Evolutionary conservation across 2,113 vertebrate species (phyloP).

Genomic region (Silurus glanis): DNA sequence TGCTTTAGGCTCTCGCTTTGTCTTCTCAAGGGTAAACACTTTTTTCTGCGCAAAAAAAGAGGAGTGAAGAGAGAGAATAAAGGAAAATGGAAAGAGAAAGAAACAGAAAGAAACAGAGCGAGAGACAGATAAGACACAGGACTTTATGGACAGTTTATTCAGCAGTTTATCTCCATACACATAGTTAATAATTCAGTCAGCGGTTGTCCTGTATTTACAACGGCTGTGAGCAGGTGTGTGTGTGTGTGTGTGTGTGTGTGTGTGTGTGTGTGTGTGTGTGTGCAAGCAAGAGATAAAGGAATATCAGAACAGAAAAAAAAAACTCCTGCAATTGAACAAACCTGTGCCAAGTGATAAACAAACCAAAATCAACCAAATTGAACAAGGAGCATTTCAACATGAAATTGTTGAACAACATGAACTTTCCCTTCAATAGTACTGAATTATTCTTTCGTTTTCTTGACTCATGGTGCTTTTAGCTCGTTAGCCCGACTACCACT

Average conservation of each 20-base stretch:
- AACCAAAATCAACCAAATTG: background rate
- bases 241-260: conserved; percentile 21
- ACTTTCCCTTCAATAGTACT: too few species aligned
- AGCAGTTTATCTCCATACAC: conserved; percentile 45
- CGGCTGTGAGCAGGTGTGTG: conserved; percentile 1
- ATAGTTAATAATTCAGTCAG: conserved; percentile 48
- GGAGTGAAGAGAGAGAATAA: conserved; percentile 20
- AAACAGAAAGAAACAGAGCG: background rate
- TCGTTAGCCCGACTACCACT: too few species aligned
- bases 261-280: conserved; percentile 14
- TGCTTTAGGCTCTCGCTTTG: conserved; percentile 16
- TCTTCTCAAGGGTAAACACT: conserved; percentile 33
- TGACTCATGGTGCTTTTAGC: too few species aligned
- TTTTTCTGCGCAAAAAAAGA: background rate
- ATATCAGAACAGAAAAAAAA: background rate
- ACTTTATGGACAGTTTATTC: conserved; percentile 38
- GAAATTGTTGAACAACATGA: too few species aligned
- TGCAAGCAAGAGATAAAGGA: background rate
- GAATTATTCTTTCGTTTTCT: too few species aligned
- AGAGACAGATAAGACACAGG: background rate
- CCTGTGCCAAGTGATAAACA: background rate
- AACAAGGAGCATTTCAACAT: background rate
- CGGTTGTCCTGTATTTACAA: conserved; percentile 38
- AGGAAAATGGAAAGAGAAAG: background rate
- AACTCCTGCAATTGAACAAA: background rate